phyloP scores from a whole-genome alignment of 1,140 invertebrate genomes.

The Brachionus manjavacas region DNA sequence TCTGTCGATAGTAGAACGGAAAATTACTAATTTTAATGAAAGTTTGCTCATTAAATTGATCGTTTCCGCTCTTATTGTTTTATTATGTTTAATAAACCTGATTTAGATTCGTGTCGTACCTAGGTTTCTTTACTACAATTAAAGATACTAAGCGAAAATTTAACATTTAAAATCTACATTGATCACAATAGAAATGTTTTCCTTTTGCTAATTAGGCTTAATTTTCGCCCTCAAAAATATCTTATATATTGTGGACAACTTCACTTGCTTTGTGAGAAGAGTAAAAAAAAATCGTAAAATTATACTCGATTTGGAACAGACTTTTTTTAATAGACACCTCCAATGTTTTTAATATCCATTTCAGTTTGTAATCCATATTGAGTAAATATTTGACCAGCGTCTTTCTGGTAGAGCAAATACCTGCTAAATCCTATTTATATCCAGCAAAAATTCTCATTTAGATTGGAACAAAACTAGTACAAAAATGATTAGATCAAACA shows the following conservation, averaged over 20 bases:
- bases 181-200: background rate
- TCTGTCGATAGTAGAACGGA: background rate
- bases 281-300: background rate
- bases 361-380: background rate
- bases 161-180: background rate
- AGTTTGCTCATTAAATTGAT: background rate
- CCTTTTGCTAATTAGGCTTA: slow-evolving; percentile 18
- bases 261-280: background rate
- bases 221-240: background rate
- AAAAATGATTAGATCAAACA: background rate
- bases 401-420: slow-evolving; percentile 1
- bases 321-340: background rate
- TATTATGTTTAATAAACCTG: background rate
- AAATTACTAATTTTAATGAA: background rate
- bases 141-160: background rate
- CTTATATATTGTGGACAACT: slow-evolving; percentile 8
- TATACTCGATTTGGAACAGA: background rate
- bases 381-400: background rate
- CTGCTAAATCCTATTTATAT: background rate
- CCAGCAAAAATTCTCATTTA: background rate
- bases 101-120: slow-evolving; percentile 3
- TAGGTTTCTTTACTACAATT: background rate
- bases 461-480: background rate
- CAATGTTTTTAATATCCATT: background rate
- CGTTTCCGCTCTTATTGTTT: background rate